Evolutionary conservation across 2,113 vertebrate genomes (phyloP).

Genomic region (Scatophagus argus): DNA sequence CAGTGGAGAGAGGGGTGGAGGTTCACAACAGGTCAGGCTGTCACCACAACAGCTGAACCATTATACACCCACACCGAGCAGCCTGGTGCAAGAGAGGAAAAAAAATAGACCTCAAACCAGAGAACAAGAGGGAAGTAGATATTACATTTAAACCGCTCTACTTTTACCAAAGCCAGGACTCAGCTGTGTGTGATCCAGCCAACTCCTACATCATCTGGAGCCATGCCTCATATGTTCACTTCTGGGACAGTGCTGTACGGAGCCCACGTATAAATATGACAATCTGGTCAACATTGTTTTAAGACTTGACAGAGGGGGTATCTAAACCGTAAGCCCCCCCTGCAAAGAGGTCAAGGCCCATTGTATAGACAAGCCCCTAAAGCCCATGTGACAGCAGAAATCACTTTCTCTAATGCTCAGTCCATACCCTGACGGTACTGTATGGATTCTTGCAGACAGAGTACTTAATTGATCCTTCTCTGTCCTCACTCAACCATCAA

Average conservation of each 20-base stretch:
- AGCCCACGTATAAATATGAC: constrained; percentile 38
- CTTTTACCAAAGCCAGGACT: constrained; percentile 57
- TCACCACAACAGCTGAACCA: constrained; percentile 62
- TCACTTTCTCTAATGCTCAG: constrained; percentile 55
- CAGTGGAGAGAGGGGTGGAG: constrained; percentile 42
- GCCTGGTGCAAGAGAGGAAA: constrained; percentile 51
- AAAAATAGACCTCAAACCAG: constrained; percentile 68
- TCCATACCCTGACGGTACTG: constrained; percentile 31
- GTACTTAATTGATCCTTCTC: constrained; percentile 50
- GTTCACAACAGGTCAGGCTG: constrained; percentile 69
- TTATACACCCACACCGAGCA: constrained; percentile 41
- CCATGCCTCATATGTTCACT: constrained; percentile 44
- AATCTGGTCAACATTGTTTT: constrained; percentile 22
- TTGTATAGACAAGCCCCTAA: constrained; percentile 52
- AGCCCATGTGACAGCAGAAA: constrained; percentile 52
- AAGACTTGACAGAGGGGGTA: constrained; percentile 38
- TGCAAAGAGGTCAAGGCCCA: constrained; percentile 60
- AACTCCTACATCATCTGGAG: constrained; percentile 72
- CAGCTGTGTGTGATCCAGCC: constrained; percentile 67
- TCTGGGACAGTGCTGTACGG: constrained; percentile 40
- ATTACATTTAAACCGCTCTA: constrained; percentile 58
- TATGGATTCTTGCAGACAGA: constrained; percentile 58
- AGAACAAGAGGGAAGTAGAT: constrained; percentile 62
- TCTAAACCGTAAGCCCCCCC: constrained; percentile 34
- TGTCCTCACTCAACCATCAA: constrained; percentile 20